These are phyloP conservation scores for Bombus impatiens DNA, from an alignment of 1,140 invertebrate species.

Conservation along the genomic window DNA sequence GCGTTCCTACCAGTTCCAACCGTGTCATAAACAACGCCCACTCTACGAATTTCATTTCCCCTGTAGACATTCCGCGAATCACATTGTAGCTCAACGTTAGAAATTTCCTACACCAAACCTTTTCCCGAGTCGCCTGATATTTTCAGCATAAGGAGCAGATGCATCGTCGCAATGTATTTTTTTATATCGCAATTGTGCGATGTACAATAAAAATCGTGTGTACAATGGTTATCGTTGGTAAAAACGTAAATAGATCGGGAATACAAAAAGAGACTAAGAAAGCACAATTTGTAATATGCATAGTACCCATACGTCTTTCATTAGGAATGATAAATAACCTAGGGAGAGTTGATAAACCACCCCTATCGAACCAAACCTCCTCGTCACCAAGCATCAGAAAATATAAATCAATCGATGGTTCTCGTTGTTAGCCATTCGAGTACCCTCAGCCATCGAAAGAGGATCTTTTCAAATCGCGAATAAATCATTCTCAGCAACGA, in stretches of 20 bases:
- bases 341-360: not conserved
- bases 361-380: not conserved
- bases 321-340: not conserved
- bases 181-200: not conserved
- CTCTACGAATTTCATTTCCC: conserved; percentile 18
- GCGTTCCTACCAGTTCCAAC: conserved; percentile 8
- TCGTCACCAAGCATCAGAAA: not conserved
- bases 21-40: conserved; percentile 31
- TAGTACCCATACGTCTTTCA: no score
- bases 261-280: no score
- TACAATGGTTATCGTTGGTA: not conserved
- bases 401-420: not conserved
- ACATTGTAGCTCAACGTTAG: not conserved
- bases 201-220: not conserved
- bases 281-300: no score
- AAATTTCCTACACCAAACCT: no score
- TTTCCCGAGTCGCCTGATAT: not conserved
- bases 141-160: not conserved
- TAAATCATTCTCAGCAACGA: not conserved
- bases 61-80: not conserved
- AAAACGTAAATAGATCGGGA: not conserved
- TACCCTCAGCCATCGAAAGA: not conserved
- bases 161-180: not conserved
- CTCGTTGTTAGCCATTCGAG: not conserved
- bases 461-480: not conserved